Conservation (phyloP, 2,888 invertebrate genomes). For the Cryptocephalus moraei region DNA sequence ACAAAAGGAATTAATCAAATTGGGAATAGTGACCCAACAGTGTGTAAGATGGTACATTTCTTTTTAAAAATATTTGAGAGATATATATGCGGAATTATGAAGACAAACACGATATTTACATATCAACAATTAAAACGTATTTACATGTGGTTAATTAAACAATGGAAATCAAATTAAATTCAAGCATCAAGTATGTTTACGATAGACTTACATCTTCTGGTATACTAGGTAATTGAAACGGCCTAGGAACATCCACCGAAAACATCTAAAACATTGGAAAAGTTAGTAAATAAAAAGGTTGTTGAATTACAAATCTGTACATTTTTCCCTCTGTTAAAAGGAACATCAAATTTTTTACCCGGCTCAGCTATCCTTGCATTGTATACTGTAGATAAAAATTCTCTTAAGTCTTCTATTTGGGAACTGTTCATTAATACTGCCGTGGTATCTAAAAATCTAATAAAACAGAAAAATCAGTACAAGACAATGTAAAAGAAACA, state of each 20-base stretch:
- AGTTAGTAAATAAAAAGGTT: neutral
- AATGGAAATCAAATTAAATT: neutral
- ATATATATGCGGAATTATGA: no score
- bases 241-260: conserved; percentile 65
- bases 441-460: conserved; percentile 70
- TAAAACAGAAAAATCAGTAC: neutral
- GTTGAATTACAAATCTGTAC: conserved; percentile 36
- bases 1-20: neutral
- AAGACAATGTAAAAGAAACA: neutral
- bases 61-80: no score
- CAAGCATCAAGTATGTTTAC: neutral
- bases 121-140: no score
- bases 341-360: conserved; percentile 52
- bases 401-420: conserved; percentile 45
- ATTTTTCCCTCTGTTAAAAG: conserved; percentile 48
- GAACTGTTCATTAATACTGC: conserved; percentile 61
- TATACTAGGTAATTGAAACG: conserved; percentile 82
- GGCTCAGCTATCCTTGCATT: conserved; percentile 58
- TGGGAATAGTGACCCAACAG: no score
- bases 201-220: conserved; percentile 79
- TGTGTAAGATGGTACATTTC: no score
- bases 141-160: neutral
- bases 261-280: conserved; percentile 54
- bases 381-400: conserved; percentile 59
- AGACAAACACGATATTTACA: no score